Percentiles rank a stretch among this genome's conserved stretches.
These are phyloP conservation scores for Operophtera brumata DNA, from an alignment of 2,888 invertebrate genomes.

Conservation along the genomic window DNA sequence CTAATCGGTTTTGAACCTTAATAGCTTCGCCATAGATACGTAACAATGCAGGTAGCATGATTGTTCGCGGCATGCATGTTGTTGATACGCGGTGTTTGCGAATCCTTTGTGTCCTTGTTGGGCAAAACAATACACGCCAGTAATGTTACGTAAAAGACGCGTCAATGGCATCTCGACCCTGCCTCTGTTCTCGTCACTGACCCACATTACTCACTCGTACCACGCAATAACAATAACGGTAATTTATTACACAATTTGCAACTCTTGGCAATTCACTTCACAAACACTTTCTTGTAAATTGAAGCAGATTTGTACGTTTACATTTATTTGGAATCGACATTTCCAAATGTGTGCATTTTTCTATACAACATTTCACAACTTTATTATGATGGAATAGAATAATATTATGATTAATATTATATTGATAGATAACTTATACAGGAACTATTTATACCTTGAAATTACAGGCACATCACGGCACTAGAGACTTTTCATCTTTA, in stretches of 20 bases:
- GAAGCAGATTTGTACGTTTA: conserved; percentile 13
- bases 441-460: too few species aligned
- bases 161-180: conserved; percentile 78
- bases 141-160: conserved; percentile 69
- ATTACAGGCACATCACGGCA: too few species aligned
- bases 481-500: too few species aligned
- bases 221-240: conserved; percentile 70
- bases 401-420: not conserved
- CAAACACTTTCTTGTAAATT: conserved; percentile 39
- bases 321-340: not conserved
- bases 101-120: conserved; percentile 57
- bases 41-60: conserved; percentile 21
- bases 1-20: too few species aligned
- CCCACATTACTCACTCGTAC: conserved; percentile 71
- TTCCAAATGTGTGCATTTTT: not conserved
- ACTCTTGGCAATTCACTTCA: conserved; percentile 45
- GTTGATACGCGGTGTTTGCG: conserved; percentile 25
- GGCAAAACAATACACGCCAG: conserved; percentile 62
- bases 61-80: conserved; percentile 19
- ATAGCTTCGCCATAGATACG: conserved; percentile 1
- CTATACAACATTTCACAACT: too few species aligned
- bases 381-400: too few species aligned
- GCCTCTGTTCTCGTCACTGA: conserved; percentile 75
- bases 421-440: too few species aligned
- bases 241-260: conserved; percentile 62